Base-by-base conservation (phyloP, 1,140 invertebrate genomes). In the Cherax destructor region DNA sequence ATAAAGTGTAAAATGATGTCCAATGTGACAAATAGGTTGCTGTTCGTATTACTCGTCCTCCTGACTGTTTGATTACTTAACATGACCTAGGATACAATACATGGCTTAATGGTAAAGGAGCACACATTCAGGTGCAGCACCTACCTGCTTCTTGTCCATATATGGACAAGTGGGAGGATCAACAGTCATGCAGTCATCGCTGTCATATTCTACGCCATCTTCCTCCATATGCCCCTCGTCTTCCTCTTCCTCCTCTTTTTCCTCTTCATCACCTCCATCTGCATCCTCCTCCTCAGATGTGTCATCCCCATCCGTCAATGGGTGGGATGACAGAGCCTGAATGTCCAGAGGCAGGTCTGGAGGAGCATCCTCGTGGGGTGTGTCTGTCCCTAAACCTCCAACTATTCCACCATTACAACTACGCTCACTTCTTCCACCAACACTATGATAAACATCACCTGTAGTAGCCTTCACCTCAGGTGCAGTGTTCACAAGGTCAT, bases 201-300 rank as follows among this genome's bases (percentile, higher is more conserved):
- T 91, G 86, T 93, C 87, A 3, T 93, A 92, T 18, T 94, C 93
- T n/a, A 91, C 88, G 24, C 92, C 92, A 74, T 93, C 92, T 56
- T 93, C 92, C 16, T 91, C 92, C n/a, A 77, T 83, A 78, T 91
- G 86, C n/a, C 88, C 86, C 50, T 83, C 86, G 24, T 78, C 81
- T 65, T 86, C 88, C n/a, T 83, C 61, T 52, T 86, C 92, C 24
- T 88, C 84, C 69, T 81, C 77, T 13, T 89, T 80, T 41, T 85
- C 91, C 49, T 87, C 77, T 6, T 80, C 84, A 47, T 56, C 83
- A 47, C 56, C 61, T 16, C 59, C 90, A 5, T 72, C 81, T 18
- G 47, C 41, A 3, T 41, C 88, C 52, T 91, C 86, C 24, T 52
- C 88, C 16, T 83, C 81, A 41, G 59, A 65, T 30, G 91, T 85